These are phyloP conservation scores for Pegoplata infirma DNA, from an alignment of 2,888 invertebrate genomes.

Conservation along the genomic window DNA sequence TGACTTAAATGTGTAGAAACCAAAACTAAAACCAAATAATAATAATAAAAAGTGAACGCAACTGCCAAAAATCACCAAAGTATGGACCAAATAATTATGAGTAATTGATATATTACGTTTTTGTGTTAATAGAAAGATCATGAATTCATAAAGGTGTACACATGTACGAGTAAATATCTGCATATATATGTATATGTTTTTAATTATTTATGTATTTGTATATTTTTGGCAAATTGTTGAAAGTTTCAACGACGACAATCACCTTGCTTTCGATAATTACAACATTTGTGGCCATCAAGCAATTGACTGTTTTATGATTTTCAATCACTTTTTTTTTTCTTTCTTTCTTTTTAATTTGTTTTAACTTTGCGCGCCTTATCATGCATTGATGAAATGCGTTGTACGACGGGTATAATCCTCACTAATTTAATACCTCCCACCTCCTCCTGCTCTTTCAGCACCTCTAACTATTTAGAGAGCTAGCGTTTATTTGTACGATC, in stretches of 20 bases:
- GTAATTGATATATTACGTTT: not conserved
- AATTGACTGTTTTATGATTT: not conserved
- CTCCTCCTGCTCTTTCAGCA: not conserved
- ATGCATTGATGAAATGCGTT: not conserved
- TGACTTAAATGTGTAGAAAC: not conserved
- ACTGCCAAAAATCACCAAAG: not conserved
- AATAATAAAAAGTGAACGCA: not conserved
- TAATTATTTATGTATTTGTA: not conserved
- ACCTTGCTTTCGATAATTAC: not conserved
- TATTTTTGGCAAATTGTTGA: too few species aligned
- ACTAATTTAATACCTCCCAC: not conserved
- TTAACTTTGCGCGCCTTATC: not conserved
- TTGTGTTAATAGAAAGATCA: not conserved
- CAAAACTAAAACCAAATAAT: not conserved
- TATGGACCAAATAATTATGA: not conserved
- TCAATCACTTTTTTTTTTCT: not conserved
- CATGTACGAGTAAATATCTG: too few species aligned
- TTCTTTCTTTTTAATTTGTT: not conserved
- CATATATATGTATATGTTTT: not conserved
- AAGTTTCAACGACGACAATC: not conserved
- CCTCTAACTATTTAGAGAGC: not conserved
- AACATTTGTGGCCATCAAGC: not conserved
- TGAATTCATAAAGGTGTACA: too few species aligned
- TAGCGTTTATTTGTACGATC: not conserved
- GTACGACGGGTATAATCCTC: not conserved